Percentiles rank a stretch among this genome's conserved stretches.
Conservation (phyloP, 2,888 invertebrate genomes). For the Theretra japonica region DNA sequence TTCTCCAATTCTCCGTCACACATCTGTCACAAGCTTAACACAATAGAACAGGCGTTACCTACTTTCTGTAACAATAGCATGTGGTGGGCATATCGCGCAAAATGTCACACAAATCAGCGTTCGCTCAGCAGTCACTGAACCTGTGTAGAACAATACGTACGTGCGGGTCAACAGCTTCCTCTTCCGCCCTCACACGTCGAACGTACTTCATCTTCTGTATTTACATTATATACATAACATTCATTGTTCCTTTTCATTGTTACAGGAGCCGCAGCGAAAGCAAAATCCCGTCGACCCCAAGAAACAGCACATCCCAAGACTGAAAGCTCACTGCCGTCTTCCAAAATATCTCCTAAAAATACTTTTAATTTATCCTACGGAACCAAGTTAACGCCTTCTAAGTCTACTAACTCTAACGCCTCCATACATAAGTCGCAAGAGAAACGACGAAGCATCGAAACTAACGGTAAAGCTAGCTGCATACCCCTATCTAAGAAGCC, state of each 20-base stretch:
- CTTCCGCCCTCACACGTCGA: slow-evolving; percentile 60
- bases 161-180: slow-evolving; percentile 68
- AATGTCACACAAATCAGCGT: slow-evolving; percentile 64
- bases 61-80: slow-evolving; percentile 62
- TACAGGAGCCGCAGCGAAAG: slow-evolving; percentile 73
- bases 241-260: slow-evolving; percentile 56
- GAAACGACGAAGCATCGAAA: slow-evolving; percentile 70
- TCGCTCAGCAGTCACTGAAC: slow-evolving; percentile 72
- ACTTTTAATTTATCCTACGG: slow-evolving; percentile 71
- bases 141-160: slow-evolving; percentile 69
- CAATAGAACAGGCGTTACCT: slow-evolving; percentile 52
- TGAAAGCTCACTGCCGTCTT: slow-evolving; percentile 79
- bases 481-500: slow-evolving; percentile 77
- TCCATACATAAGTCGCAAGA: slow-evolving; percentile 63
- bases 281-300: slow-evolving; percentile 69
- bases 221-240: not conserved
- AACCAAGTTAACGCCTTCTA: slow-evolving; percentile 66
- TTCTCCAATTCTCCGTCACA: slow-evolving; percentile 1
- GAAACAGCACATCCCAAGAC: slow-evolving; percentile 76
- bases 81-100: slow-evolving; percentile 61
- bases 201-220: slow-evolving; percentile 34
- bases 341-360: slow-evolving; percentile 77
- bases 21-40: slow-evolving; percentile 36
- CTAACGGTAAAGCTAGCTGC: slow-evolving; percentile 68
- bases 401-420: slow-evolving; percentile 57